Evolutionary conservation across 1,140 invertebrate species (phyloP).

Genomic region (Cheumatopsyche charites): DNA sequence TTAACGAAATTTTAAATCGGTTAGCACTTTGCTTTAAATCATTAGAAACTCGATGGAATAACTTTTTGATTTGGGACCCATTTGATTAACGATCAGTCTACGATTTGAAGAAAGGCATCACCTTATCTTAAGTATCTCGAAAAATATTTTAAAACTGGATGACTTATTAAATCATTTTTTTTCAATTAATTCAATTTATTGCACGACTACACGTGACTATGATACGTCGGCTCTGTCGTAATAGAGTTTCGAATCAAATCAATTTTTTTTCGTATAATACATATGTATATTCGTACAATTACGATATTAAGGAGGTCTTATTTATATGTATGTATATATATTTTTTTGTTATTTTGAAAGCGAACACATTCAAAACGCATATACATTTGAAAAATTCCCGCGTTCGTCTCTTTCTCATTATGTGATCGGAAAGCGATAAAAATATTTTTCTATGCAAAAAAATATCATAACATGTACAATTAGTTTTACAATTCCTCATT

Average conservation of each 20-base stretch:
- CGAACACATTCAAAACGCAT: not conserved
- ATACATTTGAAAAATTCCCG: not conserved
- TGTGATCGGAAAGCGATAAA: not conserved
- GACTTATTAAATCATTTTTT: not conserved
- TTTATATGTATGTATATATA: not conserved
- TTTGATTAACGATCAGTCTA: constrained; percentile 32
- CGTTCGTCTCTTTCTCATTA: no score
- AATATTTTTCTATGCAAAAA: constrained; percentile 10
- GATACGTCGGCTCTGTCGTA: constrained; percentile 21
- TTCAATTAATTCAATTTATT: constrained; percentile 33
- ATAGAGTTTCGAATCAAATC: constrained; percentile 23
- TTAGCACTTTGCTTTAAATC: not conserved
- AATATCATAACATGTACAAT: not conserved
- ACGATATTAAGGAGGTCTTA: not conserved
- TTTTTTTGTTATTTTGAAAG: not conserved
- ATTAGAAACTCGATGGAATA: not conserved
- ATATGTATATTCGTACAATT: not conserved
- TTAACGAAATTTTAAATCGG: not conserved
- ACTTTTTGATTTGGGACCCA: constrained; percentile 24
- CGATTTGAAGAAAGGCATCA: constrained; percentile 31
- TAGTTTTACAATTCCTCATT: constrained; percentile 13
- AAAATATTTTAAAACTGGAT: constrained; percentile 7
- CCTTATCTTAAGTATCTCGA: constrained; percentile 25
- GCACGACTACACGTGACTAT: constrained; percentile 27
- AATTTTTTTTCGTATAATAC: constrained; percentile 9